Evolutionary conservation across 2,797 vertebrate species (phyloP), one percentile per base, ranked within the genome.

Genomic region (Sciaenops ocellatus): DNA sequence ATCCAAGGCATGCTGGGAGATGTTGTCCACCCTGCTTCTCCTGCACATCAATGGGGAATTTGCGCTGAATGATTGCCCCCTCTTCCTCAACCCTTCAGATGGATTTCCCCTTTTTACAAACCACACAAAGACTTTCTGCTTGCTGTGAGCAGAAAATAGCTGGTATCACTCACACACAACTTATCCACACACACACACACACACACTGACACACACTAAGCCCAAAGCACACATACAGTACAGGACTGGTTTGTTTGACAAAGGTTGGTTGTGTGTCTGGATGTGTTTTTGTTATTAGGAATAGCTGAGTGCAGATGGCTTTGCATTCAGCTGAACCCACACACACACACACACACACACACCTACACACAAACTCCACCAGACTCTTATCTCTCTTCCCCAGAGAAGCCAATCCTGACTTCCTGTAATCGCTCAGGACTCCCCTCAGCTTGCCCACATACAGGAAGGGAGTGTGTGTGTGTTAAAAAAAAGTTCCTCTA

Each of bases 331-430:
- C 61, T 56, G 46, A 79, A 61, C 62, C 9, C 20, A 44, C n/a
- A 52, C 47, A 42, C 41, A 38, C 18, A 60, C 54, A 59, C 59
- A 46, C 66, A 75, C 57, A 60, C 62, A 51, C 26, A 48, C 41
- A 48, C 46, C 34, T 26, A 55, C 56, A 30, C 60, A 71, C 44
- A 44, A 52, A 16, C 76, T n/a, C 30, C 41, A 51, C n/a, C 42
- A 71, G 26, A 64, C 77, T 85, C 82, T 90, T 89, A 91, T 91
- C 90, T 83, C 68, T 80, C 84, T 87, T 85, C 79, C 85, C 80
- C 79, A 86, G 84, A 83, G 78, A 75, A 83, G 86, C 60, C 48
- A 61, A 70, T 77, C 69, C 78, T 73, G 63, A 83, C 85, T 90
- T 90, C 90, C 90, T 90, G 85, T 70, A 73, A 79, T 79, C 69